phyloP scores from a whole-genome alignment of 1,140 invertebrate genomes.

The Bombyx mori region ASM3026992v2 NC_085130.1:11401501-11402000 shows the following conservation, averaged over 20 bases:
- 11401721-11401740: slow-evolving; percentile 26
- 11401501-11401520: slow-evolving; percentile 16
- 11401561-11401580: slow-evolving; percentile 6
- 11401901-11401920: slow-evolving; percentile 3
- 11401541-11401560: slow-evolving; percentile 20
- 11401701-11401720: slow-evolving; percentile 30
- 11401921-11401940: slow-evolving; percentile 7
- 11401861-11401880: slow-evolving; percentile 15
- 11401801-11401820: slow-evolving; percentile 29
- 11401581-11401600: slow-evolving; percentile 11
- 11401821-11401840: background rate
- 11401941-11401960: too few relatives aligned
- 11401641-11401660: slow-evolving; percentile 27
- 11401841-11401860: slow-evolving; percentile 48
- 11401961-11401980: background rate
- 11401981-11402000: background rate
- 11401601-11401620: slow-evolving; percentile 17
- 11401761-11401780: slow-evolving; percentile 38
- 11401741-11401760: slow-evolving; percentile 28
- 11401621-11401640: slow-evolving; percentile 27
- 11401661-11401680: slow-evolving; percentile 25
- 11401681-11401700: slow-evolving; percentile 30
- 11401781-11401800: slow-evolving; percentile 18
- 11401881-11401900: background rate
- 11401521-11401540: slow-evolving; percentile 13